Evolutionary conservation across 2,888 invertebrate species (phyloP).

Genomic region (Papilio gigon): DNA sequence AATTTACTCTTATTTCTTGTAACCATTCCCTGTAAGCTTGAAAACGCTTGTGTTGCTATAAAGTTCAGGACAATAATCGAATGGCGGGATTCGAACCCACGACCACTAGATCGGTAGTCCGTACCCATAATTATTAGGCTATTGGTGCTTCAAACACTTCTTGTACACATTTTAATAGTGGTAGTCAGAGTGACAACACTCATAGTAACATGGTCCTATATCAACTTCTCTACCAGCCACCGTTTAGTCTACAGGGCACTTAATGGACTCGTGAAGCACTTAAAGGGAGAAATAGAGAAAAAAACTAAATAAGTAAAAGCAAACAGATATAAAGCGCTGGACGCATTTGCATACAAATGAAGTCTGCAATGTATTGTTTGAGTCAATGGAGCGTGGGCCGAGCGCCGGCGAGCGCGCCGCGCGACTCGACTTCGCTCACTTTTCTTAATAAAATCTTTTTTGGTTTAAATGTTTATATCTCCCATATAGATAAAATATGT

Average conservation of each 20-base stretch:
- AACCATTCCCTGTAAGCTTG: too few species aligned
- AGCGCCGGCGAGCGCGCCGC: not conserved
- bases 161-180: too few species aligned
- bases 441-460: not conserved
- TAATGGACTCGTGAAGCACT: slow-evolving; percentile 32
- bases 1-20: too few species aligned
- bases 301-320: slow-evolving; percentile 62
- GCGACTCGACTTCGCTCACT: not conserved
- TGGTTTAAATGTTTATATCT: too few species aligned
- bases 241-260: slow-evolving; percentile 23
- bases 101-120: too few species aligned
- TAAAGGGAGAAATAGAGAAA: slow-evolving; percentile 38
- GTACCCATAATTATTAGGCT: too few species aligned
- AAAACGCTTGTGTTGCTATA: too few species aligned
- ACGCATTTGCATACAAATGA: slow-evolving; percentile 77
- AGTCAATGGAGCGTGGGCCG: slow-evolving; percentile 23
- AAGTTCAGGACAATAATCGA: too few species aligned
- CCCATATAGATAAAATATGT: too few species aligned
- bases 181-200: too few species aligned
- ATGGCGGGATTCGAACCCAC: too few species aligned
- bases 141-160: too few species aligned
- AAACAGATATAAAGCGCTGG: slow-evolving; percentile 72
- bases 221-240: not conserved
- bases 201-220: not conserved
- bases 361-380: slow-evolving; percentile 62